A percentile compares a stretch with the other conserved stretches of the same genome.
phyloP scores from a whole-genome alignment of 2,888 invertebrate species.

The Eugnorisma glareosa region DNA sequence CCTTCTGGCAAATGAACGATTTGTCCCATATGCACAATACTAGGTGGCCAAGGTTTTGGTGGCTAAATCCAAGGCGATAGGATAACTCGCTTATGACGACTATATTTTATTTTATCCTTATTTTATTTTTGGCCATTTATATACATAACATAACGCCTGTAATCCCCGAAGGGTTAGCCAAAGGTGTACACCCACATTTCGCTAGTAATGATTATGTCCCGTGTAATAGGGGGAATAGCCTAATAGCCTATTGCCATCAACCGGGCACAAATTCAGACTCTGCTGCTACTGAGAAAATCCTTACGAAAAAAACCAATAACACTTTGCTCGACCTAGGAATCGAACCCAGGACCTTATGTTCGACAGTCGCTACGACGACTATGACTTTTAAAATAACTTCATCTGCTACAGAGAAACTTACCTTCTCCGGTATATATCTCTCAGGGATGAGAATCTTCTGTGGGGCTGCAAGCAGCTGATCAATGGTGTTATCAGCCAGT shows the following conservation, averaged over 20 bases:
- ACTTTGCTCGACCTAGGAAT: background rate
- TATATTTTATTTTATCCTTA: too few species aligned
- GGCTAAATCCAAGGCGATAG: background rate
- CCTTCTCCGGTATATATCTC: constrained; percentile 97
- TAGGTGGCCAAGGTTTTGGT: background rate
- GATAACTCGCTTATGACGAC: background rate
- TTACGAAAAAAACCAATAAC: background rate
- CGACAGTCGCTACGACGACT: background rate
- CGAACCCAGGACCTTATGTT: background rate
- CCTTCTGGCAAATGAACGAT: background rate
- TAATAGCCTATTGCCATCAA: background rate
- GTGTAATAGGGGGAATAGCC: background rate
- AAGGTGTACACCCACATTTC: background rate
- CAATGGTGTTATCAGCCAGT: constrained; percentile 95
- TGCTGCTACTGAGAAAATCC: background rate
- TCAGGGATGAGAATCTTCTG: constrained; percentile 98
- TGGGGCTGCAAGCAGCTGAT: constrained; percentile 95
- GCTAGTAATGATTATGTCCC: background rate
- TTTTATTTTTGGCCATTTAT: too few species aligned
- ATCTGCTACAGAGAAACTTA: constrained; percentile 73
- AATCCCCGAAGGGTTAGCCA: background rate
- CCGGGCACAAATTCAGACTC: background rate
- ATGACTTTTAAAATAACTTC: background rate
- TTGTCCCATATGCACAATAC: background rate
- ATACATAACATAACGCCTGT: background rate